These are phyloP conservation scores for Nycticorax nycticorax DNA, from an alignment of 2,113 vertebrate species.

Conservation along the genomic window DNA sequence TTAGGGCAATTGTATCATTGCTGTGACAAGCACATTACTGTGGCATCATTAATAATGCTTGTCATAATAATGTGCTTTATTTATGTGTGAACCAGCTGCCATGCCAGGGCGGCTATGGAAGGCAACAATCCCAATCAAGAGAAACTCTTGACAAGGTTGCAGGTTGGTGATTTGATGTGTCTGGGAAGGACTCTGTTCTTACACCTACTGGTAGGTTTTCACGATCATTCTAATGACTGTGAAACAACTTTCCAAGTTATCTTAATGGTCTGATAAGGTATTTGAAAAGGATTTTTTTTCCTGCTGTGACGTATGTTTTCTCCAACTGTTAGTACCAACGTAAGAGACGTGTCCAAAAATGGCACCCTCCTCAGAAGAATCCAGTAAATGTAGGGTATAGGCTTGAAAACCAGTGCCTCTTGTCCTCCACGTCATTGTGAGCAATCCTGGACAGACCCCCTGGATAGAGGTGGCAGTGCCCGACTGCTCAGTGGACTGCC, in stretches of 20 bases:
- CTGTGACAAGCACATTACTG: background rate
- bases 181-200: background rate
- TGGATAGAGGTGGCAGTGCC: background rate
- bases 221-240: background rate
- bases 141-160: background rate
- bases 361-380: background rate
- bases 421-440: background rate
- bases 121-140: background rate
- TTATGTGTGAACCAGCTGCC: background rate
- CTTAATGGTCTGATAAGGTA: accelerated
- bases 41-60: background rate
- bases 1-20: background rate
- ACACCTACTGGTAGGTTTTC: background rate
- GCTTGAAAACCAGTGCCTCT: background rate
- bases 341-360: background rate
- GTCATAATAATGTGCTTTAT: background rate
- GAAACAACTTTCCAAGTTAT: background rate
- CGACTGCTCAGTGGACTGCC: background rate
- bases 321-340: background rate
- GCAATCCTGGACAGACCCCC: no score
- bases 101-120: background rate
- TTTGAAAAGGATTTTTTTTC: background rate
- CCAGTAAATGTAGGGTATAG: no score
- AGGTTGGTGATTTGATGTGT: background rate
- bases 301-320: background rate